Evolutionary conservation across 2,888 invertebrate genomes (phyloP).

Genomic region (Eupithecia vulgata): DNA sequence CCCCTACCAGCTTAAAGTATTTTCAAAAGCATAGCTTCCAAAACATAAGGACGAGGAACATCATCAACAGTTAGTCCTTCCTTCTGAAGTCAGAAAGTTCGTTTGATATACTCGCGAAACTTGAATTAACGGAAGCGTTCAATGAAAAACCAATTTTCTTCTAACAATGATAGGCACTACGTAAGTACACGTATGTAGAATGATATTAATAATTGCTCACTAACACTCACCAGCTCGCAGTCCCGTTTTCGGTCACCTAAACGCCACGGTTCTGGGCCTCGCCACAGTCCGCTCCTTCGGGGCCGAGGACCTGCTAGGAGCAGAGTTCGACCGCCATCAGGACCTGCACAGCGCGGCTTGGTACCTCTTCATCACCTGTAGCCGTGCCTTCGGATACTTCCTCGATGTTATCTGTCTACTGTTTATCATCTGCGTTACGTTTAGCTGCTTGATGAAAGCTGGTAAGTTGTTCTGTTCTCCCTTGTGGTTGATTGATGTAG

Average conservation of each 20-base stretch:
- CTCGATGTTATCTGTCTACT: slow-evolving; percentile 86
- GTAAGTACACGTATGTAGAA: background rate
- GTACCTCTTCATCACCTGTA: slow-evolving; percentile 86
- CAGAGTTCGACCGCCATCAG: slow-evolving; percentile 84
- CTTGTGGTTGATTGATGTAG: background rate
- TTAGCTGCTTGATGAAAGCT: slow-evolving; percentile 83
- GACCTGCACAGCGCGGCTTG: slow-evolving; percentile 87
- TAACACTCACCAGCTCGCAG: slow-evolving; percentile 87
- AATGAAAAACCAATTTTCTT: too few relatives aligned
- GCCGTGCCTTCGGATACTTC: slow-evolving; percentile 87
- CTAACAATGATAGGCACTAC: too few relatives aligned
- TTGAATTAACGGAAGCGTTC: too few relatives aligned
- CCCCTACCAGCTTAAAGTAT: too few relatives aligned
- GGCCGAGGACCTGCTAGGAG: slow-evolving; percentile 86
- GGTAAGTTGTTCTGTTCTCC: slow-evolving; percentile 54
- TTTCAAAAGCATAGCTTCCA: too few relatives aligned
- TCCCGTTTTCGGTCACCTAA: slow-evolving; percentile 92
- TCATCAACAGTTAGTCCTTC: too few relatives aligned
- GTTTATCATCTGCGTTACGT: slow-evolving; percentile 86
- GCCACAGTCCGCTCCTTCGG: slow-evolving; percentile 91
- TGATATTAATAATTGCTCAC: background rate
- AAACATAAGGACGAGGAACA: too few relatives aligned
- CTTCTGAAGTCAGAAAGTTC: too few relatives aligned
- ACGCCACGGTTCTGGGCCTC: slow-evolving; percentile 90
- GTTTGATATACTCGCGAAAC: too few relatives aligned